Evolutionary conservation across 2,888 invertebrate species (phyloP).

Genomic region (Dynastes hyllus): DNA sequence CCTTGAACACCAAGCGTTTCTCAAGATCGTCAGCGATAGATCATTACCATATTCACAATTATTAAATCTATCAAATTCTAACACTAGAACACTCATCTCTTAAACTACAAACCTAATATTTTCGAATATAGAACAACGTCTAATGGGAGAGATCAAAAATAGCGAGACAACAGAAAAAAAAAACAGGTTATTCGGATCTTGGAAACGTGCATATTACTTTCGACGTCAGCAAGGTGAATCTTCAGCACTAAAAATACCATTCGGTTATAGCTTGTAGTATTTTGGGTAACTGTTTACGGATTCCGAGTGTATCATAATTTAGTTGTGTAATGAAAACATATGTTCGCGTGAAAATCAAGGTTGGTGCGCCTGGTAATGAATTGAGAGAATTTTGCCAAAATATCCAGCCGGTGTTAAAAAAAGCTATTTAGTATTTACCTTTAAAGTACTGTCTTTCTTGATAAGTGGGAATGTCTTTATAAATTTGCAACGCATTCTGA

Average conservation of each 20-base stretch:
- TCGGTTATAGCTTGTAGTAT: not conserved
- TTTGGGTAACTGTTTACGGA: not conserved
- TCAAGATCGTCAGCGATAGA: slow-evolving; percentile 61
- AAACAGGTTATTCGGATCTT: not conserved
- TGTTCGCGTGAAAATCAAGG: not conserved
- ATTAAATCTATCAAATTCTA: slow-evolving; percentile 7
- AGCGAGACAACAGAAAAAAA: not conserved
- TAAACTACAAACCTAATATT: not conserved
- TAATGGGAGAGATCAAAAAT: too few species aligned
- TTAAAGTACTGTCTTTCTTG: slow-evolving; percentile 67
- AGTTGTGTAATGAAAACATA: not conserved
- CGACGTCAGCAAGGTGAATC: not conserved
- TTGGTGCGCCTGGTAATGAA: not conserved
- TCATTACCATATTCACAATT: slow-evolving; percentile 50
- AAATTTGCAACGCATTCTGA: slow-evolving; percentile 56
- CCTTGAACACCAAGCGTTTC: slow-evolving; percentile 64
- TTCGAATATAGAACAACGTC: not conserved
- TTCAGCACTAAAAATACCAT: slow-evolving; percentile 7
- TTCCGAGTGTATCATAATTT: not conserved
- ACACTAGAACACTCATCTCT: slow-evolving; percentile 44
- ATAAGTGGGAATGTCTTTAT: slow-evolving; percentile 67
- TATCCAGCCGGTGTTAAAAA: not conserved
- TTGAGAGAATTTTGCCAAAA: not conserved
- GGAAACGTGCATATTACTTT: slow-evolving; percentile 4
- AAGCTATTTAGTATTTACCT: slow-evolving; percentile 61